Conservation (phyloP, 2,888 invertebrate genomes). For the Petrolisthes manimaculis region DNA sequence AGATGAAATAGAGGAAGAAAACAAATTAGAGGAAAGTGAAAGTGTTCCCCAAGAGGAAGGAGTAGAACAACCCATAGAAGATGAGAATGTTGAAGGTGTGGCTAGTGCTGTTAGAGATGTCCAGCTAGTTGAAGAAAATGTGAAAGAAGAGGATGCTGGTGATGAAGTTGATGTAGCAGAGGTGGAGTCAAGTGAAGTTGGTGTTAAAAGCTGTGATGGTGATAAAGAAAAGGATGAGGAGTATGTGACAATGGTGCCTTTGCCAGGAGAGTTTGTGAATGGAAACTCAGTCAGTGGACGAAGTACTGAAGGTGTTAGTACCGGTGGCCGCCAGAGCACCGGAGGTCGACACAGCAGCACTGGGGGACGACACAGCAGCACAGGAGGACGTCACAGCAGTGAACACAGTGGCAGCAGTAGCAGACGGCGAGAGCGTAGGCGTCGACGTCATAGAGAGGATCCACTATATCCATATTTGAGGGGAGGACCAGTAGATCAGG, state of each 20-base stretch:
- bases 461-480: constrained; percentile 73
- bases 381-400: constrained; percentile 56
- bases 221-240: constrained; percentile 48
- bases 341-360: constrained; percentile 55
- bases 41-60: constrained; percentile 33
- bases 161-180: constrained; percentile 36
- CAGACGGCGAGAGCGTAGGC: constrained; percentile 67
- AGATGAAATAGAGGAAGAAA: constrained; percentile 44
- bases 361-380: constrained; percentile 52
- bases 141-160: constrained; percentile 26
- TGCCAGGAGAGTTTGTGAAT: constrained; percentile 44
- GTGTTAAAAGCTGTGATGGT: constrained; percentile 27
- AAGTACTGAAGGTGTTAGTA: constrained; percentile 39
- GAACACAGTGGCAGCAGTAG: constrained; percentile 75
- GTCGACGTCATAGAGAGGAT: constrained; percentile 68
- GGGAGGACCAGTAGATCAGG: constrained; percentile 72
- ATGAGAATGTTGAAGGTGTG: constrained; percentile 26
- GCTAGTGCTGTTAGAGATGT: constrained; percentile 24
- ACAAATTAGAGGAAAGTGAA: constrained; percentile 29
- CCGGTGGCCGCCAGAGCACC: constrained; percentile 47
- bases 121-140: constrained; percentile 28
- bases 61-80: constrained; percentile 1
- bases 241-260: constrained; percentile 54
- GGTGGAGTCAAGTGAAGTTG: constrained; percentile 11
- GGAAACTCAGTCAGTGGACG: constrained; percentile 36